Conservation (phyloP, 2,113 vertebrate species). For the Acanthisitta chloris region DNA sequence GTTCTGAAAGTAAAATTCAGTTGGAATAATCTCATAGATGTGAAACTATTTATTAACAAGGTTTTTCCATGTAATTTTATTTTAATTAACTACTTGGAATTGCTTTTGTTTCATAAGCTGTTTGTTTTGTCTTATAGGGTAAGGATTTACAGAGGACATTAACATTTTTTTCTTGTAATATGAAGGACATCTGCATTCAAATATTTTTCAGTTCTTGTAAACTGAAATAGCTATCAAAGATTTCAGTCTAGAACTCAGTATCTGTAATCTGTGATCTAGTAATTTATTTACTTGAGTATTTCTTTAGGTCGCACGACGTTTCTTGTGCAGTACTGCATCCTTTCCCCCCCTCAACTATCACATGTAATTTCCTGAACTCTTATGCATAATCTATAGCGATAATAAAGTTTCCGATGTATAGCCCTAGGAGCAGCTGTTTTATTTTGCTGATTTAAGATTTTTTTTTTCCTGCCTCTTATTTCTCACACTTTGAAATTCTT, state of each 20-base stretch:
- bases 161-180: neutral
- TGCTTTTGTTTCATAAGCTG: neutral
- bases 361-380: slow-evolving; percentile 43
- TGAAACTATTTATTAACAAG: neutral
- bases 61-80: neutral
- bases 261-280: neutral
- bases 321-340: neutral
- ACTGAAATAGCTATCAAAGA: neutral
- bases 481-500: neutral
- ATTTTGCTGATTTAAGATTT: slow-evolving; percentile 48
- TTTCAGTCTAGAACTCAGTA: neutral
- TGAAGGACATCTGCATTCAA: neutral
- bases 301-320: neutral
- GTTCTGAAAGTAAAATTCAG: slow-evolving; percentile 45
- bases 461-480: neutral
- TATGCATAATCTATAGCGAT: slow-evolving; percentile 10
- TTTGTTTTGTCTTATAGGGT: neutral
- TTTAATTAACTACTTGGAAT: neutral
- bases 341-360: slow-evolving; percentile 13
- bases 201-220: neutral
- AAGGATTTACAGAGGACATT: neutral
- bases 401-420: slow-evolving; percentile 22
- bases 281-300: neutral
- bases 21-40: slow-evolving; percentile 45
- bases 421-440: slow-evolving; percentile 18